A percentile compares a stretch with the other conserved stretches of the same genome.
Evolutionary conservation across 2,113 vertebrate species (phyloP).

Genomic region (Cettia cetti): DNA sequence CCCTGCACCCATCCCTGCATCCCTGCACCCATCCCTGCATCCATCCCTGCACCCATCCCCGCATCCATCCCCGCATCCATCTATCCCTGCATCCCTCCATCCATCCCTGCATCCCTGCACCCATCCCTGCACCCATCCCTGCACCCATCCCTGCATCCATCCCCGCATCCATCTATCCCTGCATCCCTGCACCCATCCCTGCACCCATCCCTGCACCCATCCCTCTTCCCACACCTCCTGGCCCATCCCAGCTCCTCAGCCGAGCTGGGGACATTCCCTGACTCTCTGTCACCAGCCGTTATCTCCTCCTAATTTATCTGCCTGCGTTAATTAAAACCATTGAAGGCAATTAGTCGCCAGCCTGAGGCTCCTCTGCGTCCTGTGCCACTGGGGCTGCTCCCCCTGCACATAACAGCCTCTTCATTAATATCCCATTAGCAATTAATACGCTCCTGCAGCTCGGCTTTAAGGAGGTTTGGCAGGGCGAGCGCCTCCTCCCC

Average conservation of each 20-base stretch:
- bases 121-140: no score
- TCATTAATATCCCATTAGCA: neutral
- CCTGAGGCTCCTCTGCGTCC: neutral
- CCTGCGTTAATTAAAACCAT: neutral
- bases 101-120: no score
- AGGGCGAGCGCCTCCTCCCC: neutral
- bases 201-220: neutral
- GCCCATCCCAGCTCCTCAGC: neutral
- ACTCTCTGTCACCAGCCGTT: neutral
- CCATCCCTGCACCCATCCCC: neutral
- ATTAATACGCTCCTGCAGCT: fast-evolving
- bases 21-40: neutral
- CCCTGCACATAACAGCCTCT: neutral
- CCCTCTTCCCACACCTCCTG: fast-evolving
- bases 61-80: no score
- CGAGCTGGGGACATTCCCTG: neutral
- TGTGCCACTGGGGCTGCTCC: neutral
- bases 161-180: neutral
- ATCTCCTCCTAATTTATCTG: neutral
- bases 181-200: neutral
- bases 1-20: neutral
- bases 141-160: neutral
- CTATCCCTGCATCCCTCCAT: neutral
- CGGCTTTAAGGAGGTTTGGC: fast-evolving
- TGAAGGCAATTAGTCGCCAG: neutral